Percentiles rank a stretch among this genome's conserved stretches.
These are phyloP conservation scores for Drosophila littoralis DNA, from an alignment of 1,140 invertebrate species.

Conservation along the genomic window DNA sequence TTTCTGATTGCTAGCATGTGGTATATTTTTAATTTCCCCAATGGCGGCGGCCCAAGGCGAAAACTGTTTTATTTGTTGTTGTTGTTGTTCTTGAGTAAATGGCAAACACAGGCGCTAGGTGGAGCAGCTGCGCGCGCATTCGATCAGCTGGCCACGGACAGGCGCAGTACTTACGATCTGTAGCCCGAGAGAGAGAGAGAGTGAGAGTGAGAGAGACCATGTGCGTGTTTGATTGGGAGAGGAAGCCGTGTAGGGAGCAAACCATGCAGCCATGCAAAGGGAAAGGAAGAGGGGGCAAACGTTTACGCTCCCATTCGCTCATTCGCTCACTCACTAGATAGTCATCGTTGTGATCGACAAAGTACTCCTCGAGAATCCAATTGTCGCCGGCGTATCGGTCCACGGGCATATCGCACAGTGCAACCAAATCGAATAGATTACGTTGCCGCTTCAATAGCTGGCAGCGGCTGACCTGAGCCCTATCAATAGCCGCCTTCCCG, in stretches of 20 bases:
- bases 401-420: conserved; percentile 68
- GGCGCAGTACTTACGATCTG: conserved; percentile 7
- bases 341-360: conserved; percentile 74
- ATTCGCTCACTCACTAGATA: conserved; percentile 70
- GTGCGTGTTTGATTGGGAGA: background rate
- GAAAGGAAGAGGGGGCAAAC: background rate
- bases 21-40: conserved; percentile 75
- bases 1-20: conserved; percentile 51
- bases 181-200: conserved; percentile 1
- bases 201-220: background rate
- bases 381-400: conserved; percentile 67
- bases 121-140: conserved; percentile 66
- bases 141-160: conserved; percentile 49
- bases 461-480: conserved; percentile 48
- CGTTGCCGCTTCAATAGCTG: conserved; percentile 64
- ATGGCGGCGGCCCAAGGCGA: conserved; percentile 42
- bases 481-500: conserved; percentile 13
- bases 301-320: background rate
- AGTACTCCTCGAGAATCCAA: conserved; percentile 80
- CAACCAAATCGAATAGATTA: conserved; percentile 78
- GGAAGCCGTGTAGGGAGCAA: background rate
- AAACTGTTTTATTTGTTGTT: conserved; percentile 6
- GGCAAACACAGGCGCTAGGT: conserved; percentile 42
- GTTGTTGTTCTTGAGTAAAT: conserved; percentile 45
- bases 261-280: background rate